Evolutionary conservation across 2,113 vertebrate species (phyloP), one percentile per base, ranked within the genome.

Genomic region (Muntiacus muntjak): DNA sequence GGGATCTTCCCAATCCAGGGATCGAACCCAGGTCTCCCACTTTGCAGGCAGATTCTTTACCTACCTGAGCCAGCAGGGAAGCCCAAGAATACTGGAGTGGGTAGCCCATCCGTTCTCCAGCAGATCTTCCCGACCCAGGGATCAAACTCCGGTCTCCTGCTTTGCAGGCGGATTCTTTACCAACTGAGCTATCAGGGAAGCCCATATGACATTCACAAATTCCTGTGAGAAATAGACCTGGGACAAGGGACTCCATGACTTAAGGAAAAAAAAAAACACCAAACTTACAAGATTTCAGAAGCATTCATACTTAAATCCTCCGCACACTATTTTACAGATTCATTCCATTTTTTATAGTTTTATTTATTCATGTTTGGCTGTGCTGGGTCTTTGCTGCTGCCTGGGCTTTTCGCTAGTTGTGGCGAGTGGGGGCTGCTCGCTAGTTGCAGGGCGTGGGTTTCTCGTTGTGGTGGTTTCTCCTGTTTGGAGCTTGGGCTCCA

Each of bases 361-460:
- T 40, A 40, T 40, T 40, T 40, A 74, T 40, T 36, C 13, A 1
- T 1, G 67, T 74, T 40, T 40, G 36, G 67, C 67, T 71, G 67
- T 71, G 11, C 5, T 12, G 64, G 33, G 64, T 67, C 64, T 67
- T 67, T 67, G 64, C 9, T 4, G 33, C 64, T 67, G 64, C 64
- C 64, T 36, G n/a, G 67, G 67, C 36, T 74, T 40, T 71, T 23
- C 19, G 19, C 52, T 17, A 6, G 16, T 54, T 17, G 16, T 54
- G 52, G 52, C 52, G 16, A 54, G 52, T 54, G 50, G 52, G 52
- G 52, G 52, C 52, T 54, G 16, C 52, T 54, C 5, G 9, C 19
- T 21, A 40, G n/a, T 2, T 12, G n/a, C 1, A 10, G n/a, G 12
- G 21, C 0, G 0, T 40, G 19, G 67, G 36, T 74, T 74, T 74